Evolutionary conservation across 2,888 invertebrate genomes (phyloP).

Genomic region (Drosophila acutilabella): DNA sequence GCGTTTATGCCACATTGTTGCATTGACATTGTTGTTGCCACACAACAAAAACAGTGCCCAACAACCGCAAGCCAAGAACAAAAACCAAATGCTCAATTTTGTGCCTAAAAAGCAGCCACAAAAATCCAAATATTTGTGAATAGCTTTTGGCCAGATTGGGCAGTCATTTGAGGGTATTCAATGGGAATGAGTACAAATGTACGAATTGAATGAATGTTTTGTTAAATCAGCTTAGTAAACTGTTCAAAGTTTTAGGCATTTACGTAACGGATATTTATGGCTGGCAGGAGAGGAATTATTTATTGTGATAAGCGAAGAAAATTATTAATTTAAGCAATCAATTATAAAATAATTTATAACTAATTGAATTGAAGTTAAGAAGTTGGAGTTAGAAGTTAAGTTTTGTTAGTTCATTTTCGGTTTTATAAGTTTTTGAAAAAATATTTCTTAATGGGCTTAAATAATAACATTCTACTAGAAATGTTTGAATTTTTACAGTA

Average conservation of each 20-base stretch:
- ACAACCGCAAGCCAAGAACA: conserved; percentile 23
- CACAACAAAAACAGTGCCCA: neutral
- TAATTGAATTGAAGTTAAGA: too few relatives aligned
- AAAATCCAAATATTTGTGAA: conserved; percentile 28
- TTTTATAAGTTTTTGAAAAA: too few relatives aligned
- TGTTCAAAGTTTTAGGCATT: neutral
- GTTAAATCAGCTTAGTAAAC: neutral
- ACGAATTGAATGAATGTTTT: neutral
- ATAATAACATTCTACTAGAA: too few relatives aligned
- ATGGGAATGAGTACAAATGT: neutral
- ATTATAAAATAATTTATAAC: too few relatives aligned
- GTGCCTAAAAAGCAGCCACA: conserved; percentile 55
- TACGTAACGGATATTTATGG: neutral
- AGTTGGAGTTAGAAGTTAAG: too few relatives aligned
- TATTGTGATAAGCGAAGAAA: too few relatives aligned
- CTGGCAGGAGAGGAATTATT: too few relatives aligned
- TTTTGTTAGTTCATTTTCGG: too few relatives aligned
- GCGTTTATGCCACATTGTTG: conserved; percentile 38
- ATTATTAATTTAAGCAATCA: too few relatives aligned
- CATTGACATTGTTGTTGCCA: neutral
- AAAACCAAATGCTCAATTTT: conserved; percentile 37
- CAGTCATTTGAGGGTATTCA: neutral
- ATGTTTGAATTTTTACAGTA: too few relatives aligned
- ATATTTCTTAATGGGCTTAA: too few relatives aligned
- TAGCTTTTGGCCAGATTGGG: conserved; percentile 5